These are phyloP conservation scores for Ostrea edulis DNA, from an alignment of 1,140 invertebrate species.

Conservation along the genomic window DNA sequence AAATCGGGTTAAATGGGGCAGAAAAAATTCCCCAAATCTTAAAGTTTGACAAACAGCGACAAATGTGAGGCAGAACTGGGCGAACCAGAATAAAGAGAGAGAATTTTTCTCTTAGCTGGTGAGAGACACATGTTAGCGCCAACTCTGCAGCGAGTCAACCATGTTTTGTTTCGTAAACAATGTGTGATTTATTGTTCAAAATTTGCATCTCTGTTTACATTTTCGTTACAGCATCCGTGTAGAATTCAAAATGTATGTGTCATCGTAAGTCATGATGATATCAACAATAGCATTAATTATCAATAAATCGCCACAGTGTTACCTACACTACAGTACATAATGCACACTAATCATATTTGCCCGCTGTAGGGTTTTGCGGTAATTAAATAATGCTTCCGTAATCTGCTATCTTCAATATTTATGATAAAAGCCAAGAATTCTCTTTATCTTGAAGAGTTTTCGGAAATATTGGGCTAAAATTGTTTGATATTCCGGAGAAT, in stretches of 20 bases:
- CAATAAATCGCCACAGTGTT: neutral
- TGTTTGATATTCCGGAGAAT: neutral
- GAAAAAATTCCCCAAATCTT: neutral
- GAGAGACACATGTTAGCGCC: neutral
- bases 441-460: slow-evolving; percentile 2
- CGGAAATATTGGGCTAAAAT: slow-evolving; percentile 6
- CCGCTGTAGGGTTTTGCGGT: neutral
- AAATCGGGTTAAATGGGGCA: neutral
- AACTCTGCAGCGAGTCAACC: neutral
- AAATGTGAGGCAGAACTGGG: neutral
- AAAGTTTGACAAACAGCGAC: neutral
- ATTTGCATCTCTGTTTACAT: slow-evolving; percentile 10
- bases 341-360: slow-evolving; percentile 10
- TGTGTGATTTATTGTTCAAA: slow-evolving; percentile 9
- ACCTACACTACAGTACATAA: neutral
- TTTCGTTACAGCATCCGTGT: neutral
- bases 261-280: neutral
- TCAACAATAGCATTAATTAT: neutral
- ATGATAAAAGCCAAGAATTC: slow-evolving; percentile 4
- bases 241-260: neutral
- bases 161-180: slow-evolving; percentile 4
- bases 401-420: neutral
- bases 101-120: neutral
- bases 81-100: neutral
- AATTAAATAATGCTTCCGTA: slow-evolving; percentile 13